A percentile compares a stretch with the other conserved stretches of the same genome.
Conservation (phyloP, 35 echinoderm and acorn worm species). For the Acanthaster planci region DNA sequence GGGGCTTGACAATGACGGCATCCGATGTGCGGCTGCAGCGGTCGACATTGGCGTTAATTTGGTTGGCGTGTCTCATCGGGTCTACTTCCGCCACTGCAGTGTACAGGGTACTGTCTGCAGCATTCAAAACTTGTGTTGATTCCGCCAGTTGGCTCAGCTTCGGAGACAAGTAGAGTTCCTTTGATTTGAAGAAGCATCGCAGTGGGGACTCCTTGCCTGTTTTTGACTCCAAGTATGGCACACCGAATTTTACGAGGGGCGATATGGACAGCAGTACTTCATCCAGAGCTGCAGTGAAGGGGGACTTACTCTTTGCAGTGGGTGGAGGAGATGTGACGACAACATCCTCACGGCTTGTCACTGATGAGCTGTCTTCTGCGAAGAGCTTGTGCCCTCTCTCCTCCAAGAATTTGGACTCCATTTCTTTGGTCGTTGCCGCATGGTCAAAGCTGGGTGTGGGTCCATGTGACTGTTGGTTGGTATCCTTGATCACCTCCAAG, state of each 20-base stretch:
- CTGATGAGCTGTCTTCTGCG: neutral
- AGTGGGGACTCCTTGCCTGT: conserved; percentile 52
- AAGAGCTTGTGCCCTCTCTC: neutral
- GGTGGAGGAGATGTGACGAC: neutral
- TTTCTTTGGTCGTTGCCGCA: conserved; percentile 25
- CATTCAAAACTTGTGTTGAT: neutral
- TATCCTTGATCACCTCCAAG: too few species aligned
- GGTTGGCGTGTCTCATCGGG: conserved; percentile 10
- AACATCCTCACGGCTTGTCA: conserved; percentile 16
- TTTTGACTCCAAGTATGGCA: conserved; percentile 74
- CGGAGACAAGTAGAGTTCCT: conserved; percentile 61
- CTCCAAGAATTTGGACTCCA: conserved; percentile 26
- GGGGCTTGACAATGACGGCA: conserved; percentile 18
- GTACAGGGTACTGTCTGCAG: neutral
- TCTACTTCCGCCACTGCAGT: neutral
- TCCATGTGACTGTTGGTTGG: neutral
- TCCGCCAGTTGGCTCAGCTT: conserved; percentile 22
- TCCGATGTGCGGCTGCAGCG: conserved; percentile 64
- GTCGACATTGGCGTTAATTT: conserved; percentile 46
- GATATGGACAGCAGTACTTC: conserved; percentile 60
- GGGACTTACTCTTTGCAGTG: neutral
- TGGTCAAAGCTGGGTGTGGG: conserved; percentile 18
- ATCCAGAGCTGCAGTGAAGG: conserved; percentile 50
- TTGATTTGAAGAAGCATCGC: conserved; percentile 44
- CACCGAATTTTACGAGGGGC: conserved; percentile 44